These are phyloP conservation scores for Neodontobutis hainanensis DNA, from an alignment of 2,113 vertebrate species.

Conservation along the genomic window DNA sequence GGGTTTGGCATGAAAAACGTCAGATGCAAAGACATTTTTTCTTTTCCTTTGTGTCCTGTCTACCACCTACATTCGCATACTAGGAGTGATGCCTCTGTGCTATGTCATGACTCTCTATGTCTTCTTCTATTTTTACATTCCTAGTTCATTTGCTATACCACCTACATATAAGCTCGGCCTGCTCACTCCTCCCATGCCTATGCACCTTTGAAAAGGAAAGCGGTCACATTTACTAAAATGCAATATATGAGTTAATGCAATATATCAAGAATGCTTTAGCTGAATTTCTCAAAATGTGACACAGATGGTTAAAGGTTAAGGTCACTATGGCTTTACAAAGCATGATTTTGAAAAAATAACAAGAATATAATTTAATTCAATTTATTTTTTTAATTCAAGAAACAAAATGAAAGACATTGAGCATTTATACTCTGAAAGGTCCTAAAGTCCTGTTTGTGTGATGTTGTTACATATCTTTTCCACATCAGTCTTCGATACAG, in stretches of 20 bases:
- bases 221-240: background rate
- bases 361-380: no score
- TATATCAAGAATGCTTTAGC: background rate
- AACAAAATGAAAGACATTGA: no score
- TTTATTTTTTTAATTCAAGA: no score
- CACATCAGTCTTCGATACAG: no score
- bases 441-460: background rate
- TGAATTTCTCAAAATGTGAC: slow-evolving; percentile 3
- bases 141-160: slow-evolving; percentile 26
- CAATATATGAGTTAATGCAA: background rate
- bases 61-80: slow-evolving; percentile 23
- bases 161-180: slow-evolving; percentile 18
- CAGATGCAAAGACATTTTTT: slow-evolving; percentile 31
- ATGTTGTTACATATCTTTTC: background rate
- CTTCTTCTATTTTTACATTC: slow-evolving; percentile 33
- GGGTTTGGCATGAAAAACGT: slow-evolving; percentile 6
- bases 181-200: background rate
- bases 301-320: background rate
- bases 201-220: background rate
- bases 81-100: slow-evolving; percentile 1
- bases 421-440: no score
- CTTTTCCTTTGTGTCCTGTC: slow-evolving; percentile 22
- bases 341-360: no score
- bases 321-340: background rate
- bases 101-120: slow-evolving; percentile 16